Evolutionary conservation across 2,113 vertebrate species (phyloP).

Genomic region (Puma concolor): DNA sequence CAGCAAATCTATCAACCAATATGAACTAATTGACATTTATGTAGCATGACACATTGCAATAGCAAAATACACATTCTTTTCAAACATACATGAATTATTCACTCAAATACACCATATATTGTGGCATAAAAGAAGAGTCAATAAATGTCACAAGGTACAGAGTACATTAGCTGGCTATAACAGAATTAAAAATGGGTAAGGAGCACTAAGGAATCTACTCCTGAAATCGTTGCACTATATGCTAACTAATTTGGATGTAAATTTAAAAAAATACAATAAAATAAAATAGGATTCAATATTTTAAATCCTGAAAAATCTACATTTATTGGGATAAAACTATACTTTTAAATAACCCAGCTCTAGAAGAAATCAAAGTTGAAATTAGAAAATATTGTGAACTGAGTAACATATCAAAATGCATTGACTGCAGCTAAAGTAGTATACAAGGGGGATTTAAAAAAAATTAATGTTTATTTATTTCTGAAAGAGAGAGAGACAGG

Average conservation of each 20-base stretch:
- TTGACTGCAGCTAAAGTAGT: not conserved
- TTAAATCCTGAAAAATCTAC: not conserved
- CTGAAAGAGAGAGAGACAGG: too few species aligned
- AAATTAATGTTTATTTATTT: too few species aligned
- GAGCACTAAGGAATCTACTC: too few species aligned
- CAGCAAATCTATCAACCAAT: not conserved
- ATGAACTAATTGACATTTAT: slow-evolving; percentile 11
- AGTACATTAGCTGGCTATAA: not conserved
- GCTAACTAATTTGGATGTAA: too few species aligned
- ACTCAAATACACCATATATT: not conserved
- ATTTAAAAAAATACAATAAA: too few species aligned
- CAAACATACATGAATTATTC: not conserved
- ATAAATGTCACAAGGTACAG: not conserved
- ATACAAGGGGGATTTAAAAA: not conserved
- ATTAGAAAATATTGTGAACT: not conserved
- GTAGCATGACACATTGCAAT: not conserved
- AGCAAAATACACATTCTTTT: not conserved
- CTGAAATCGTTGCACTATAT: too few species aligned
- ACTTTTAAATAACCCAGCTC: not conserved
- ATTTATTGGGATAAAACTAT: not conserved
- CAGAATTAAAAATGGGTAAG: not conserved
- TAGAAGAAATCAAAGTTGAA: not conserved
- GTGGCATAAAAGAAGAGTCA: not conserved
- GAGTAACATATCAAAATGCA: not conserved
- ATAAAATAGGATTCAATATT: not conserved